Conservation (phyloP, 2,888 invertebrate genomes). For the Heliconius charithonia region DNA sequence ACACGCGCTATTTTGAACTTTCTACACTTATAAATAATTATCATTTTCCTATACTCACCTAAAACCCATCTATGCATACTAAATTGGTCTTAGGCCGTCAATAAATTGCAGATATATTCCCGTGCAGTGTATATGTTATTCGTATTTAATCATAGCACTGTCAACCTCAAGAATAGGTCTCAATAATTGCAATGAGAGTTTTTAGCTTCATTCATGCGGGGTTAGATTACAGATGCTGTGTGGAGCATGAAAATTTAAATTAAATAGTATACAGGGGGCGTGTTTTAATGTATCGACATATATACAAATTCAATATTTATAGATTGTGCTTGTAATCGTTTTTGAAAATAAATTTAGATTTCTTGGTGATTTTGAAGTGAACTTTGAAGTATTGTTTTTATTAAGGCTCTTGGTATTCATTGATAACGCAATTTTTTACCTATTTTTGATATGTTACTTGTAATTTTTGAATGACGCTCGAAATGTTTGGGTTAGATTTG, state of each 20-base stretch:
- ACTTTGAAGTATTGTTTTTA: too few relatives aligned
- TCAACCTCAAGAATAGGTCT: conserved; percentile 47
- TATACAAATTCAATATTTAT: background rate
- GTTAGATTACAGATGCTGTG: conserved; percentile 41
- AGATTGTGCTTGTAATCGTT: background rate
- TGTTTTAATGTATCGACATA: background rate
- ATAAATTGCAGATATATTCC: conserved; percentile 40
- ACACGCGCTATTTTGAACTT: conserved; percentile 43
- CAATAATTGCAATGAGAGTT: conserved; percentile 48
- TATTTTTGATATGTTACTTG: too few relatives aligned
- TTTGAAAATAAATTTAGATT: background rate
- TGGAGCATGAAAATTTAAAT: conserved; percentile 41
- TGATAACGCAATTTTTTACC: too few relatives aligned
- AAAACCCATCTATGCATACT: conserved; percentile 36
- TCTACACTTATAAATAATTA: conserved; percentile 27
- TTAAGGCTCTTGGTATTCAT: too few relatives aligned
- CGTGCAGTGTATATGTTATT: conserved; percentile 40
- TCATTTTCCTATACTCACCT: conserved; percentile 36
- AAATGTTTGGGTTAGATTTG: too few relatives aligned
- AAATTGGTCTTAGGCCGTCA: conserved; percentile 35
- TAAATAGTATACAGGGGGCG: conserved; percentile 19
- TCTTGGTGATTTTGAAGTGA: background rate
- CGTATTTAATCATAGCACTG: conserved; percentile 50
- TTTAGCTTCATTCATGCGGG: conserved; percentile 46
- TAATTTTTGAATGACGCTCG: too few relatives aligned